phyloP scores from a whole-genome alignment of 30 jellyfish, hydroid and myxozoan genomes.

The Turritopsis dohrnii region DNA sequence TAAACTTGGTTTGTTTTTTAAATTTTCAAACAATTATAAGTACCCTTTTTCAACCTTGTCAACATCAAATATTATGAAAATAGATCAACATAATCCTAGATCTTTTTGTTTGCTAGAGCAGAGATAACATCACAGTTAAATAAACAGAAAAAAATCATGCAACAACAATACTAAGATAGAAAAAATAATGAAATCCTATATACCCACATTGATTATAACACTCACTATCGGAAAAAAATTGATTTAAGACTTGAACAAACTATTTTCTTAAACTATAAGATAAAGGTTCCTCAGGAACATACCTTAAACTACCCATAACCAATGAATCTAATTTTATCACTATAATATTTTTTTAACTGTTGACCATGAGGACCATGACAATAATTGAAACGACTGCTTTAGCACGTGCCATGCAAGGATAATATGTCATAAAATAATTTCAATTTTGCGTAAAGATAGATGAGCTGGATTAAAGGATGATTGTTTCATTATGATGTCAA shows the following conservation, averaged over 20 bases:
- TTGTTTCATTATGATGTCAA: neutral
- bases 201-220: too few relatives aligned
- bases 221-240: neutral
- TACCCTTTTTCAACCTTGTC: too few relatives aligned
- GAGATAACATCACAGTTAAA: too few relatives aligned
- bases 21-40: too few relatives aligned
- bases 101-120: neutral
- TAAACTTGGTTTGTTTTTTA: too few relatives aligned
- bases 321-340: neutral
- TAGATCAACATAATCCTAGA: neutral
- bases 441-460: too few relatives aligned
- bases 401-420: neutral
- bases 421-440: neutral
- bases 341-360: neutral
- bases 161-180: neutral
- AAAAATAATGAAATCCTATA: too few relatives aligned
- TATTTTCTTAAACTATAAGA: too few relatives aligned
- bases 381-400: neutral
- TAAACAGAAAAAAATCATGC: neutral
- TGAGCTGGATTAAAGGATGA: neutral
- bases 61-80: too few relatives aligned
- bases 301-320: neutral
- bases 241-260: too few relatives aligned
- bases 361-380: too few relatives aligned
- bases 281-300: neutral